Percentiles rank a stretch among this genome's conserved stretches.
Conservation (phyloP, 2,113 vertebrate genomes). For the Tylochromis polylepis region DNA sequence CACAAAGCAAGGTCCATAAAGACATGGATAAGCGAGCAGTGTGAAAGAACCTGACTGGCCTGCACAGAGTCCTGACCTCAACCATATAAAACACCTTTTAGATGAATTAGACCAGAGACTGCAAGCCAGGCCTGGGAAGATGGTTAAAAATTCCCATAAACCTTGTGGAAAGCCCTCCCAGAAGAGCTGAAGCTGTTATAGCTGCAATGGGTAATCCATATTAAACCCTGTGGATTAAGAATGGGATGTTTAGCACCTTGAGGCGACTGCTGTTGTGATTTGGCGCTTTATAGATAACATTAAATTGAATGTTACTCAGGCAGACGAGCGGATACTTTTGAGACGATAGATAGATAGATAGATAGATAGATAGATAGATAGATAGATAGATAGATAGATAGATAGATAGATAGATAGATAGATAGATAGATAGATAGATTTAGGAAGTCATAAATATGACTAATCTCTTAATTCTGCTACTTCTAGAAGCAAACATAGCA, state of each 20-base stretch:
- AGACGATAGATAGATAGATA: too few species aligned
- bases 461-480: not conserved
- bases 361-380: too few species aligned
- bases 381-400: too few species aligned
- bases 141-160: not conserved
- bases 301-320: not conserved
- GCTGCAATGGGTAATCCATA: not conserved
- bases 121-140: not conserved
- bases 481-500: not conserved
- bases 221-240: not conserved
- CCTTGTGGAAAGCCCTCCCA: not conserved
- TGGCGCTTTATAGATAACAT: not conserved
- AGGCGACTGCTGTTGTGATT: not conserved
- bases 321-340: not conserved
- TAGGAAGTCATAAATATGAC: too few species aligned
- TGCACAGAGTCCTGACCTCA: not conserved
- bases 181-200: not conserved
- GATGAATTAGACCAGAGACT: not conserved
- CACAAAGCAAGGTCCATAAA: not conserved
- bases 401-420: not conserved
- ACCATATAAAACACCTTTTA: not conserved
- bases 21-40: not conserved
- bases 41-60: not conserved
- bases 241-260: not conserved
- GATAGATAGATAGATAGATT: too few species aligned